Evolutionary conservation across 2,888 invertebrate species (phyloP).

Genomic region (Neocrepidodera transversa): DNA sequence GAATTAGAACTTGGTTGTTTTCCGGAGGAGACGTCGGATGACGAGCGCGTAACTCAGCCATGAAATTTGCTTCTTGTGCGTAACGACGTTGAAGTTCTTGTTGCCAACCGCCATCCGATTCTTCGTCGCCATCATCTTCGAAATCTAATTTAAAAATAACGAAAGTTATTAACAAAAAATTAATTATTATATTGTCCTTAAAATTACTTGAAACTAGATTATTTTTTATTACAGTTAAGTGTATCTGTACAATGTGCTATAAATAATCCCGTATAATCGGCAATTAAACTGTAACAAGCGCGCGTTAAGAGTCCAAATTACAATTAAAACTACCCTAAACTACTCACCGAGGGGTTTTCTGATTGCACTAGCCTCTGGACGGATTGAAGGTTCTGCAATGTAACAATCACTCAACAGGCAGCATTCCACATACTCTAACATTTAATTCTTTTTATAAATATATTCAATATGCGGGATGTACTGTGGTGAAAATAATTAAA

Average conservation of each 20-base stretch:
- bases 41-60: slow-evolving; percentile 65
- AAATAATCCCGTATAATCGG: too few species aligned
- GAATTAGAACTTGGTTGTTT: slow-evolving; percentile 44
- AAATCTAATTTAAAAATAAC: slow-evolving; percentile 65
- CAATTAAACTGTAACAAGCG: too few species aligned
- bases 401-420: slow-evolving; percentile 60
- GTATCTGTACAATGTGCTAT: too few species aligned
- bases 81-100: slow-evolving; percentile 66
- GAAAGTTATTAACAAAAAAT: too few species aligned
- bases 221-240: too few species aligned
- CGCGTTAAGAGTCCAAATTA: too few species aligned
- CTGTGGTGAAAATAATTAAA: slow-evolving; percentile 28
- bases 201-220: too few species aligned
- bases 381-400: slow-evolving; percentile 56
- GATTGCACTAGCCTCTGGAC: slow-evolving; percentile 58
- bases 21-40: slow-evolving; percentile 60
- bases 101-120: slow-evolving; percentile 66
- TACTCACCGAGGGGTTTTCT: slow-evolving; percentile 68
- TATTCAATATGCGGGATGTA: slow-evolving; percentile 22
- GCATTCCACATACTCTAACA: slow-evolving; percentile 59
- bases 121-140: slow-evolving; percentile 74
- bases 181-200: too few species aligned
- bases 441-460: slow-evolving; percentile 30
- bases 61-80: slow-evolving; percentile 66
- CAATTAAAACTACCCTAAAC: slow-evolving; percentile 29